A percentile compares a stretch with the other conserved stretches of the same genome.
phyloP scores from a whole-genome alignment of 2,113 vertebrate species.

The Crotalus tigris region DNA sequence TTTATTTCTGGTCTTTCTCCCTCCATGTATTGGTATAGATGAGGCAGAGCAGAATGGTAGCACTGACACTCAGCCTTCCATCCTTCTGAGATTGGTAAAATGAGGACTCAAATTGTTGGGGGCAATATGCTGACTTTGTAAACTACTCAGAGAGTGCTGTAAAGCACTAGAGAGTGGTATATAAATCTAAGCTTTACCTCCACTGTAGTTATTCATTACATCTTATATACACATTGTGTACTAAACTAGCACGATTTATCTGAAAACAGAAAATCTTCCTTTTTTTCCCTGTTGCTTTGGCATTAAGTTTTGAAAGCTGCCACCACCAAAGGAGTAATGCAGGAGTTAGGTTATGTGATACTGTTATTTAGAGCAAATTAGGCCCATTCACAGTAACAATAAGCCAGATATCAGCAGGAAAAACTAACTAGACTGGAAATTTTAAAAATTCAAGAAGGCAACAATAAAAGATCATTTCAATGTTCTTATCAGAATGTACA shows the following conservation, averaged over 20 bases:
- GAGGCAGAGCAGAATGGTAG: not conserved
- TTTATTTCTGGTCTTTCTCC: not conserved
- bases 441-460: not conserved
- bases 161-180: not conserved
- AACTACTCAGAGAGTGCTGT: not conserved
- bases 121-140: not conserved
- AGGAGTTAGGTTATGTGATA: not conserved
- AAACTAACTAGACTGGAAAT: not conserved
- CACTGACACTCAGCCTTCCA: not conserved
- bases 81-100: not conserved
- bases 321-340: not conserved
- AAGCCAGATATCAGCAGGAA: not conserved
- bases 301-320: not conserved
- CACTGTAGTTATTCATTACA: not conserved
- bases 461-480: not conserved
- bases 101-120: not conserved
- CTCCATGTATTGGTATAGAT: not conserved
- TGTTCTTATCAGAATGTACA: not conserved
- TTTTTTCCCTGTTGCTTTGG: not conserved
- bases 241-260: not conserved
- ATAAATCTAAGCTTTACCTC: not conserved
- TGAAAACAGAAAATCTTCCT: not conserved
- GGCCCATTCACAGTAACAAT: too few relatives aligned
- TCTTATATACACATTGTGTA: not conserved
- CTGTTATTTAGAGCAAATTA: not conserved